phyloP scores from a whole-genome alignment of 2,113 vertebrate genomes.

The Vombatus ursinus region DNA sequence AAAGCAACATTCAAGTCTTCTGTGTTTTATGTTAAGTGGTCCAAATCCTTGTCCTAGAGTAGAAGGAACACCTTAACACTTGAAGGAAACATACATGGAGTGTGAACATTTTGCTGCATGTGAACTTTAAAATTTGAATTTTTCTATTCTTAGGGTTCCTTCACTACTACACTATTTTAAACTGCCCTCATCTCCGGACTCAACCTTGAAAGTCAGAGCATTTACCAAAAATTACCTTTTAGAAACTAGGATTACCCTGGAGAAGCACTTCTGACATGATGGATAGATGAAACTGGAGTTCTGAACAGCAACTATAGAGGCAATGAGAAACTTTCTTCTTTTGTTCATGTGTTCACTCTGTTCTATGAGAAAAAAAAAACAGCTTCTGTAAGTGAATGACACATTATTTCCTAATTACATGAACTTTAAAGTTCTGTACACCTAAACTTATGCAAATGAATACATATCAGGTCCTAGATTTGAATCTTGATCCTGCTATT shows the following conservation, averaged over 20 bases:
- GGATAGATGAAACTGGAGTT: slow-evolving; percentile 86
- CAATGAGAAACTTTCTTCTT: slow-evolving; percentile 80
- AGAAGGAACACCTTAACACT: background rate
- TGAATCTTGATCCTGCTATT: background rate
- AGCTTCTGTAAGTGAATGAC: background rate
- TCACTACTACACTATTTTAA: no score
- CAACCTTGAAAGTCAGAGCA: background rate
- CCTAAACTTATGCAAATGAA: background rate
- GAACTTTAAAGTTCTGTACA: background rate
- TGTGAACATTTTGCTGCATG: background rate
- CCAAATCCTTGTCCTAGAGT: background rate
- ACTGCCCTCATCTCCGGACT: background rate
- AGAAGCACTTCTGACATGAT: slow-evolving; percentile 85
- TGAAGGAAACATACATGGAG: background rate
- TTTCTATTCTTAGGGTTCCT: background rate
- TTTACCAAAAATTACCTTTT: slow-evolving; percentile 77
- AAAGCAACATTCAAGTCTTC: background rate
- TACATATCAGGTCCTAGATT: background rate
- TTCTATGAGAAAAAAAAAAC: slow-evolving; percentile 58
- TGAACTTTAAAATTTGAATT: background rate
- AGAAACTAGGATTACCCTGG: slow-evolving; percentile 77
- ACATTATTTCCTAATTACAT: slow-evolving; percentile 9
- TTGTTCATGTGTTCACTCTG: slow-evolving; percentile 78
- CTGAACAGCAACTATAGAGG: slow-evolving; percentile 86
- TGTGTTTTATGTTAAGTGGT: slow-evolving; percentile 6